Conservation (phyloP, 2,888 invertebrate genomes). For the Oscheius onirici region DNA sequence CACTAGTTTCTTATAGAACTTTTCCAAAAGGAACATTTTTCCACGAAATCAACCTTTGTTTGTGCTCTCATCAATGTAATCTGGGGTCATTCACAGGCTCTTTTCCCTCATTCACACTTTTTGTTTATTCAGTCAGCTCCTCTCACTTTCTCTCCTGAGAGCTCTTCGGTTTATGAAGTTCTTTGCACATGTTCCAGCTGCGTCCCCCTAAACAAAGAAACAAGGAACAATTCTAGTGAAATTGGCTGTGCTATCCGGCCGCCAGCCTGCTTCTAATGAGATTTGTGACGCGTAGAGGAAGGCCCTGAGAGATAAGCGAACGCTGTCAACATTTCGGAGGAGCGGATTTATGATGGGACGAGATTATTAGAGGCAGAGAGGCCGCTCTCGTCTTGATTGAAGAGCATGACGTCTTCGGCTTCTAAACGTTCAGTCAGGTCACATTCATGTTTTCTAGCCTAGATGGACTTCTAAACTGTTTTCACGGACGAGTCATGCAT, state of each 20-base stretch:
- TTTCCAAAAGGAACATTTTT: neutral
- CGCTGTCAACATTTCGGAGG: too few relatives aligned
- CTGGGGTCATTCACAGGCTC: too few relatives aligned
- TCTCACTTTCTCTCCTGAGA: neutral
- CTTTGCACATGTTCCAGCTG: neutral
- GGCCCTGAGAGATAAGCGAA: neutral
- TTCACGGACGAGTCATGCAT: too few relatives aligned
- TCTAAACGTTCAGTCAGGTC: too few relatives aligned
- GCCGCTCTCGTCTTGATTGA: too few relatives aligned
- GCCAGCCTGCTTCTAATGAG: slow-evolving; percentile 30
- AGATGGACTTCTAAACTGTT: too few relatives aligned
- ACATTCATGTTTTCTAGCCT: too few relatives aligned
- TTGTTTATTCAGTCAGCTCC: neutral
- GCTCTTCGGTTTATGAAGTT: slow-evolving; percentile 1
- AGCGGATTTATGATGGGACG: too few relatives aligned
- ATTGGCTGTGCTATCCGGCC: slow-evolving; percentile 11
- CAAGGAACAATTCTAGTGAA: slow-evolving; percentile 18
- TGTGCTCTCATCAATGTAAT: neutral
- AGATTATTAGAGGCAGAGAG: too few relatives aligned
- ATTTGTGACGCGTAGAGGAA: slow-evolving; percentile 26
- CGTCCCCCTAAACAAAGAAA: neutral
- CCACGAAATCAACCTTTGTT: neutral
- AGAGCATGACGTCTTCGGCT: too few relatives aligned
- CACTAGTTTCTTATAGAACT: neutral
- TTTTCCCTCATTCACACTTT: neutral